Base-by-base conservation (phyloP, 2,797 vertebrate genomes). In the Notoglanidium macrostoma region DNA sequence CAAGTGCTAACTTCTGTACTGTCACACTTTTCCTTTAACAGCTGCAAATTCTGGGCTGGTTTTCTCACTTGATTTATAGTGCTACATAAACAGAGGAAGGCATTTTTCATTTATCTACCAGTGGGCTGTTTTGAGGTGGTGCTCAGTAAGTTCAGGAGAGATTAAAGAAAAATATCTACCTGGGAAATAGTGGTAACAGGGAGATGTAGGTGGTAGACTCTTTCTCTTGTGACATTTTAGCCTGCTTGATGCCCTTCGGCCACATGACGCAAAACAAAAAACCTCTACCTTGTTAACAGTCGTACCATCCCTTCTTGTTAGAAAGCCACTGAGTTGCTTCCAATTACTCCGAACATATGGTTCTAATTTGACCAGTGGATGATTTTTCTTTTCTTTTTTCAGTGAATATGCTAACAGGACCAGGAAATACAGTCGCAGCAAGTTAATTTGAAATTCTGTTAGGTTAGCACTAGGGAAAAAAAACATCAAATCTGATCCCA, bases 151-250 rank as follows among this genome's bases (percentile, higher is more conserved):
- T 70, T 73, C 51, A 57, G 49, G 35, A 32, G 7, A 44, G 9
- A 35, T 9, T 6, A 40, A 46, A 61, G 35, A 29, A 85, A 61
- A 74, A 61, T 49, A 26, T 54, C 21, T 61, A 67, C 61, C 29
- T 19, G 19, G 29, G 23, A 21, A 78, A 35, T 44, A 54, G 74
- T 26, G 74, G 85, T 68, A 79, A 77, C 17, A 77, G 21, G 6
- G 55, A 63, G 40, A 23, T 40, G 21, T 67, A 40, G 55, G 55
- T 85, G 83, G 70, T 85, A 68, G n/a, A 68, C n/a, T 51, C 15
- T 67, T 23, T 35, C 61, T 68, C 74, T 68, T 23, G 40, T 77
- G 84, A 49, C 57, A 63, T 35, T 10, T 49, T 65, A 82, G 59
- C 40, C 15, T 49, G 44, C 14, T 9, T 83, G 81, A 68, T 68